Percentiles rank a stretch among this genome's conserved stretches.
Conservation (phyloP, 2,888 invertebrate genomes). For the Aphodius granarius region DNA sequence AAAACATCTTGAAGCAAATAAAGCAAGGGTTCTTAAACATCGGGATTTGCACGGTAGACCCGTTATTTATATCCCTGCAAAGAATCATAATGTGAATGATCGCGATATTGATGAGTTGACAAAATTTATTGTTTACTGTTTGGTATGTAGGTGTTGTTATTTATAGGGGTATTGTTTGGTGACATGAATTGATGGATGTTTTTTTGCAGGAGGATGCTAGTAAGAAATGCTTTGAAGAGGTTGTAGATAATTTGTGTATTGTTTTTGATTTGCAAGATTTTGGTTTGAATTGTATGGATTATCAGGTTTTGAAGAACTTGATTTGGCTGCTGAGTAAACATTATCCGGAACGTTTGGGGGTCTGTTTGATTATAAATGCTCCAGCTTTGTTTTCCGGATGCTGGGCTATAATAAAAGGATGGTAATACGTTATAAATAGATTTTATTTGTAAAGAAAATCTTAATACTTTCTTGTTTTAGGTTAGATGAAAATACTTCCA, state of each 20-base stretch:
- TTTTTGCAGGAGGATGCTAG: constrained; percentile 72
- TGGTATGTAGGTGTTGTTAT: constrained; percentile 57
- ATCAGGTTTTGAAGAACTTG: constrained; percentile 76
- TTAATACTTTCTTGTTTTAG: constrained; percentile 53
- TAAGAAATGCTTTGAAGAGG: constrained; percentile 77
- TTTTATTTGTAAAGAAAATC: no score
- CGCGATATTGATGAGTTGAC: constrained; percentile 77
- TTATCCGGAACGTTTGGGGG: constrained; percentile 77
- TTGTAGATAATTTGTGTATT: constrained; percentile 77
- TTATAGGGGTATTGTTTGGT: neutral
- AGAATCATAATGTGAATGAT: constrained; percentile 72
- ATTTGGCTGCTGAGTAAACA: constrained; percentile 77
- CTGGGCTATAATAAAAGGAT: constrained; percentile 76
- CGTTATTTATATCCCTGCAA: constrained; percentile 77
- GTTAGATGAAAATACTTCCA: constrained; percentile 77
- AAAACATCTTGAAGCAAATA: constrained; percentile 61
- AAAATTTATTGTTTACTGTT: constrained; percentile 75
- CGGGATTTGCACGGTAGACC: constrained; percentile 74
- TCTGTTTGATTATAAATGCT: constrained; percentile 75
- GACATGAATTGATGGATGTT: neutral
- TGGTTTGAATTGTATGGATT: constrained; percentile 77
- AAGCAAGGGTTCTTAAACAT: constrained; percentile 71
- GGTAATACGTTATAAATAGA: constrained; percentile 56
- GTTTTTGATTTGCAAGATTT: constrained; percentile 77
- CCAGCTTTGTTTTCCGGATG: constrained; percentile 75